Evolutionary conservation across 2,797 vertebrate genomes (phyloP).

Genomic region (Takifugu rubripes): DNA sequence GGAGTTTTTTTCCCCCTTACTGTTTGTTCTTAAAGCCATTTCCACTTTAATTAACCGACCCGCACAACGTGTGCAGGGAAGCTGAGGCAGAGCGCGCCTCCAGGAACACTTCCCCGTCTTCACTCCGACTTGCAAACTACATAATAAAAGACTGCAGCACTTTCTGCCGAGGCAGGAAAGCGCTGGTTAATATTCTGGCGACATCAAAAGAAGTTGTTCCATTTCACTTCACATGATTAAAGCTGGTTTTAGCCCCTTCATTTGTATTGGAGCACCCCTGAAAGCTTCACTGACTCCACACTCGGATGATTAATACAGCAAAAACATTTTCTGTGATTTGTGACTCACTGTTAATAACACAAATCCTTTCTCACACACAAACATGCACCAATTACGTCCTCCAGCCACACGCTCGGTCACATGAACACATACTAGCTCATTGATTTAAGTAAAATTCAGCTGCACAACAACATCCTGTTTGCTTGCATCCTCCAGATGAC

Average conservation of each 20-base stretch:
- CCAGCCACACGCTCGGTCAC: slow-evolving; percentile 12
- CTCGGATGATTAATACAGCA: slow-evolving; percentile 33
- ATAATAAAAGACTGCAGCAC: slow-evolving; percentile 7
- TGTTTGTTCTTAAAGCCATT: slow-evolving; percentile 5
- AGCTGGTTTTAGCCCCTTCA: not conserved
- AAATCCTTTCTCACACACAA: not conserved
- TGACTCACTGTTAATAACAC: slow-evolving; percentile 12
- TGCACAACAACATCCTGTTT: slow-evolving; percentile 52
- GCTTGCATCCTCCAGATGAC: slow-evolving; percentile 44
- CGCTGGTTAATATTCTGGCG: slow-evolving; percentile 26
- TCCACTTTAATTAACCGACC: not conserved
- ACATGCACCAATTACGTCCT: slow-evolving; percentile 17
- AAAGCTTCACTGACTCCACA: slow-evolving; percentile 40
- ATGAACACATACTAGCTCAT: slow-evolving; percentile 25
- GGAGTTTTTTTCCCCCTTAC: too few relatives aligned
- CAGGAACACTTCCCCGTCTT: not conserved
- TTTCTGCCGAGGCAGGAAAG: slow-evolving; percentile 16
- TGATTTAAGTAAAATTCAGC: slow-evolving; percentile 46
- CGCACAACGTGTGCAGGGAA: not conserved
- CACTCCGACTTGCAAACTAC: slow-evolving; percentile 14
- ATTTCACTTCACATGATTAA: too few relatives aligned
- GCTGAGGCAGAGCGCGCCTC: not conserved
- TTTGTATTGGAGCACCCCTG: slow-evolving; percentile 12
- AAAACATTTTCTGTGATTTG: slow-evolving; percentile 39
- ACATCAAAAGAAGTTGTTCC: slow-evolving; percentile 34